Percentiles rank a stretch among this genome's conserved stretches.
phyloP scores from a whole-genome alignment of 2,113 vertebrate genomes.

The Danio rerio region DNA sequence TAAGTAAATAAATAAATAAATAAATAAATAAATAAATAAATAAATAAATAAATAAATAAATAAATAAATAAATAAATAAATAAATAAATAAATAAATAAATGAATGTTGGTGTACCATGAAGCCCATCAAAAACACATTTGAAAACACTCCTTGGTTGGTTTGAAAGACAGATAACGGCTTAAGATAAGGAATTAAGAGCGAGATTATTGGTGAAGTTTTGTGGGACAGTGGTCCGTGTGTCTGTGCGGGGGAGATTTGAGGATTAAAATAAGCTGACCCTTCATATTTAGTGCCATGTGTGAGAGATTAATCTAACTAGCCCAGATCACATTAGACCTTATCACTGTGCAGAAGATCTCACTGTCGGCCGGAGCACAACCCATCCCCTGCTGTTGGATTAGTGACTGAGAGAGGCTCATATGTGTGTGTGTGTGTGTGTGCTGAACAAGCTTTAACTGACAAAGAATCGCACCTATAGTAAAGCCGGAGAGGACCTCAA shows the following conservation, averaged over 20 bases:
- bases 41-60: too few relatives aligned
- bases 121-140: constrained; percentile 69
- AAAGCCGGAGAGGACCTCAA: constrained; percentile 29
- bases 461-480: constrained; percentile 10
- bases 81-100: too few relatives aligned
- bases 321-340: constrained; percentile 75
- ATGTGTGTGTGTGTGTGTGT: constrained; percentile 36
- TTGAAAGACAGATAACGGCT: constrained; percentile 71
- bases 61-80: too few relatives aligned
- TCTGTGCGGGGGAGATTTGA: constrained; percentile 76
- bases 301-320: constrained; percentile 78
- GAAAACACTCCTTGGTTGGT: constrained; percentile 75
- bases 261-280: constrained; percentile 80
- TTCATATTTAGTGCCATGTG: constrained; percentile 77
- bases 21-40: too few relatives aligned
- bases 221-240: constrained; percentile 68
- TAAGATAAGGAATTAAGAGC: constrained; percentile 70
- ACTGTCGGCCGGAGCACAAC: constrained; percentile 61
- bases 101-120: constrained; percentile 18
- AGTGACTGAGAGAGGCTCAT: constrained; percentile 52
- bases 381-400: constrained; percentile 73
- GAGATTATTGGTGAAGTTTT: constrained; percentile 77
- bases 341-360: constrained; percentile 72
- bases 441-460: constrained; percentile 30
- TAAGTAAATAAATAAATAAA: rapidly evolving